Percentiles rank a stretch among this genome's conserved stretches.
Conservation (phyloP, 2,797 vertebrate species). For the Liasis olivaceus region DNA sequence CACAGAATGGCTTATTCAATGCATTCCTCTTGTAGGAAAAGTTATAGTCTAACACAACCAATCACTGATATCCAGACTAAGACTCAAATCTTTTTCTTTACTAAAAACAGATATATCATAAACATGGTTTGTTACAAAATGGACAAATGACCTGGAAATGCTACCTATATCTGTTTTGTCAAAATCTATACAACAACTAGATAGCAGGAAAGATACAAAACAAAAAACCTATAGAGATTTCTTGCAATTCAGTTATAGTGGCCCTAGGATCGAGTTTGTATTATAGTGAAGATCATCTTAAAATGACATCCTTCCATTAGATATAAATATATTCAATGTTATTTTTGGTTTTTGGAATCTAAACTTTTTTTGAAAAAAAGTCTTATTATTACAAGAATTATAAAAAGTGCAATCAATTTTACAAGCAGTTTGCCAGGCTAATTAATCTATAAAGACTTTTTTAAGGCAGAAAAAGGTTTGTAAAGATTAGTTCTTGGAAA, state of each 20-base stretch:
- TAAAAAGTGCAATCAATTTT: background rate
- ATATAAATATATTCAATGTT: background rate
- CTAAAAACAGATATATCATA: background rate
- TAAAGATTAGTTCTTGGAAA: constrained; percentile 44
- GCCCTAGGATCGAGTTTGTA: background rate
- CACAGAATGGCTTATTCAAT: background rate
- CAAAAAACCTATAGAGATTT: background rate
- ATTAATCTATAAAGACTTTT: background rate
- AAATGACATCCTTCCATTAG: background rate
- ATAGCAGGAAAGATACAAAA: background rate
- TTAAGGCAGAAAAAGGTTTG: constrained; percentile 11
- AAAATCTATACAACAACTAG: background rate
- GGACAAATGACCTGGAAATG: background rate
- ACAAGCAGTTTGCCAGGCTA: constrained; percentile 8
- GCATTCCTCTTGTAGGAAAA: background rate
- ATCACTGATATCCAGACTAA: background rate
- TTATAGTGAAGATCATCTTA: background rate
- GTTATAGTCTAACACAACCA: background rate
- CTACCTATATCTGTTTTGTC: background rate
- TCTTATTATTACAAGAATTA: background rate
- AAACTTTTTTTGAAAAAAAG: background rate
- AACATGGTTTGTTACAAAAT: background rate
- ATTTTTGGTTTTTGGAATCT: background rate
- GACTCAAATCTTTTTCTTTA: background rate
- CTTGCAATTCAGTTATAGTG: background rate